Evolutionary conservation across 1,140 invertebrate genomes (phyloP).

Genomic region (Bombus soroeensis): DNA sequence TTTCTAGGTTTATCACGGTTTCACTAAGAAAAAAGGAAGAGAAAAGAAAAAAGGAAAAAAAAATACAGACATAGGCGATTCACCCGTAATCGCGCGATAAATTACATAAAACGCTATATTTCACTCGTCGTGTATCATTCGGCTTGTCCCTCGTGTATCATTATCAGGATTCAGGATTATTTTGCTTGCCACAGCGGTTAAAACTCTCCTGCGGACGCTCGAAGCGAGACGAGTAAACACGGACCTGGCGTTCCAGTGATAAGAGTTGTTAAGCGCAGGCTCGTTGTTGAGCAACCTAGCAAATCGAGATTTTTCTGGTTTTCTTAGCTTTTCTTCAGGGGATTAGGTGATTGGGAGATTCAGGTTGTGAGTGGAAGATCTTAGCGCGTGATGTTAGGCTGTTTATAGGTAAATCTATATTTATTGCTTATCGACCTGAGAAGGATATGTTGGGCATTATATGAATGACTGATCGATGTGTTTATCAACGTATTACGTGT

Average conservation of each 20-base stretch:
- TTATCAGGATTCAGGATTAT: slow-evolving; percentile 38
- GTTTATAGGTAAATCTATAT: neutral
- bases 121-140: slow-evolving; percentile 9
- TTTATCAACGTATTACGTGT: neutral
- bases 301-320: neutral
- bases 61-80: neutral
- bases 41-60: neutral
- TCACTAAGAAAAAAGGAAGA: neutral
- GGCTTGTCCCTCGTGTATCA: slow-evolving; percentile 25
- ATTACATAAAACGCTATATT: slow-evolving; percentile 19
- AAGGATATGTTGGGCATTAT: neutral
- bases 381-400: neutral
- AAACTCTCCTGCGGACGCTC: neutral
- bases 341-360: neutral
- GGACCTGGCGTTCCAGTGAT: neutral
- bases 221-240: neutral
- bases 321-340: neutral
- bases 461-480: neutral
- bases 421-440: neutral
- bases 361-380: neutral
- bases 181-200: neutral
- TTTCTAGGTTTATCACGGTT: slow-evolving; percentile 2
- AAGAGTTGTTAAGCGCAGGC: slow-evolving; percentile 3
- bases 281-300: neutral
- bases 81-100: slow-evolving; percentile 14